phyloP scores from a whole-genome alignment of 1,140 invertebrate species.

The Heterodera schachtii region DNA sequence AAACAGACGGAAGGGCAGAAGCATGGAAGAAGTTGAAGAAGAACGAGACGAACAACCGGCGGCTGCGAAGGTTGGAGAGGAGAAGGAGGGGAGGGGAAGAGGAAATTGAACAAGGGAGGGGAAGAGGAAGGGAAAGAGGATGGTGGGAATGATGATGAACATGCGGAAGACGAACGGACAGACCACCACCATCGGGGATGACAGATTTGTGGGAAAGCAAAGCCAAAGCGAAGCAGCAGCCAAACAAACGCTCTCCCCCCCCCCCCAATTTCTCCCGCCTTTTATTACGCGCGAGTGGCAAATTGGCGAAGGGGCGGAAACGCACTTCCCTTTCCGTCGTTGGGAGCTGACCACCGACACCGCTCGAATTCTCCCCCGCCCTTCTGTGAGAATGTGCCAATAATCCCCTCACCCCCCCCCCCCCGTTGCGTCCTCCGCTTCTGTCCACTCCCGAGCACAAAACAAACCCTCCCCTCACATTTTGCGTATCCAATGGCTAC shows the following conservation, averaged over 20 bases:
- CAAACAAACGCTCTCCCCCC: background rate
- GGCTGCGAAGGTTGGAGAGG: too few relatives aligned
- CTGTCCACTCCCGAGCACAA: background rate
- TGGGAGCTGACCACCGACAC: too few relatives aligned
- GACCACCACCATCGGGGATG: background rate
- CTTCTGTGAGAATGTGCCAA: too few relatives aligned
- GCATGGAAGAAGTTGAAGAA: background rate
- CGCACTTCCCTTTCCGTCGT: too few relatives aligned
- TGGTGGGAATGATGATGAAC: background rate
- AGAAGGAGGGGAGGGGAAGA: too few relatives aligned
- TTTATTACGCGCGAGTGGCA: too few relatives aligned
- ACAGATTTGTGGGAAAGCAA: too few relatives aligned
- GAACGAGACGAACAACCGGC: background rate
- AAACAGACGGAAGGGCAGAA: background rate
- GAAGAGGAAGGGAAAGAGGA: background rate
- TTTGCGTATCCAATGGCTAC: background rate
- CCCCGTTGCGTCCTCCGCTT: background rate
- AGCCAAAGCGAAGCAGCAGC: background rate
- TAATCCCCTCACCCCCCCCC: background rate
- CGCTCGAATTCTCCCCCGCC: too few relatives aligned
- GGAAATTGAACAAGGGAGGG: too few relatives aligned
- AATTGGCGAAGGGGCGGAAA: too few relatives aligned
- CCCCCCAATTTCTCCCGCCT: too few relatives aligned
- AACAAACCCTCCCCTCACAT: background rate
- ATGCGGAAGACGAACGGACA: background rate